Evolutionary conservation across 2,113 vertebrate species (phyloP), one percentile per base, ranked within the genome.

Genomic region (Ophthalmolycus amberensis): DNA sequence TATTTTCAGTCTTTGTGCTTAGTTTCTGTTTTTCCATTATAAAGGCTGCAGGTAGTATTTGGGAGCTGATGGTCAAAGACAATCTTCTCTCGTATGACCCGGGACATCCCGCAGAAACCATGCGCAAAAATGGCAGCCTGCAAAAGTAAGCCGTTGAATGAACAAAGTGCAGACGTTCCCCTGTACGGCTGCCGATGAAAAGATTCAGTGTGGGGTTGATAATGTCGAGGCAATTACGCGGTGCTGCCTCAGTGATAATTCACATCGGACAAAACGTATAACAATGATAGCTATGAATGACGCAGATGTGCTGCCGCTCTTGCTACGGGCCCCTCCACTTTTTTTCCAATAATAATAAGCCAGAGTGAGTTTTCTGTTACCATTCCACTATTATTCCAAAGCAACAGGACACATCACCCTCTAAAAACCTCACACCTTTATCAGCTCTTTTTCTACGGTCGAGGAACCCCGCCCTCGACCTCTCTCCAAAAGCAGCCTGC

Each of bases 361-460:
- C 29, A 54, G 83, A 83, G 71, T 83, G 77, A 85, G 81, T 50
- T 76, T 82, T 85, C 70, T 75, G 75, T 86, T 82, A 52, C 85
- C 66, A 27, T 46, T 77, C 59, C 42, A 76, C 62, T 70, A 67
- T 72, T 80, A 71, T 85, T 84, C 71, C 71, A 86, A 29, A 56
- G 65, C 85, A 84, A 70, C 70, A 66, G 76, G 74, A 86, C 66
- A 42, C 68, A 83, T 85, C 86, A 68, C 77, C 34, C 78, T 66
- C 22, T 14, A 84, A 87, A 83, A 85, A 78, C 74, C 79, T 60
- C 27, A 60, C 54, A 80, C 73, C 85, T 88, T 81, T 83, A 77
- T 83, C 83, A 72, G 71, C 62, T 86, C 75, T 87, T 89, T 89
- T 86, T 83, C 82, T 74, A 42, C 79, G 79, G 84, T 87, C 38